Percentiles rank a stretch among this genome's conserved stretches.
These are phyloP conservation scores for Cryptoleucopteryx plumbea DNA, from an alignment of 2,113 vertebrate genomes.

Conservation along the genomic window DNA sequence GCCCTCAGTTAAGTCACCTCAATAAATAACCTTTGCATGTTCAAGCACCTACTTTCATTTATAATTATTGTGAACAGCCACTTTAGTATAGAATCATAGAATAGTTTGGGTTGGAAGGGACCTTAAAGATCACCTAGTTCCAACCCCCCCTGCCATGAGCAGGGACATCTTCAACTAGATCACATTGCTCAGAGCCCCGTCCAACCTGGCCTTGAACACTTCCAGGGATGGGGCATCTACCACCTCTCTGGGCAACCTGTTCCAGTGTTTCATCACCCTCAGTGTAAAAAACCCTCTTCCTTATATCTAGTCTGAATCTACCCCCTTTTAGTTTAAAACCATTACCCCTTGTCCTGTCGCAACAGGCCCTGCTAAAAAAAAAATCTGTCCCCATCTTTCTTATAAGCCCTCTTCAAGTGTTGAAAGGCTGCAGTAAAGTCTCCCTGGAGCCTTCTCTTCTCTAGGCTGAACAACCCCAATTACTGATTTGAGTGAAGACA, in stretches of 20 bases:
- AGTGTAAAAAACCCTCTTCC: not conserved
- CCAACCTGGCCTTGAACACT: not conserved
- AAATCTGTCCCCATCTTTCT: not conserved
- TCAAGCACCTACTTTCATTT: not conserved
- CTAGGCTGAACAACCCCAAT: not conserved
- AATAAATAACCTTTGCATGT: not conserved
- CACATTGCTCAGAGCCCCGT: not conserved
- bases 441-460: not conserved
- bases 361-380: not conserved
- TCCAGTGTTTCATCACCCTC: accelerated
- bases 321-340: not conserved
- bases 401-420: not conserved
- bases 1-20: not conserved
- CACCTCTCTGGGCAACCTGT: not conserved
- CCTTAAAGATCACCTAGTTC: not conserved
- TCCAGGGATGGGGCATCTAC: not conserved
- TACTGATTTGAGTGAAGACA: not conserved
- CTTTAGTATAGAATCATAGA: not conserved
- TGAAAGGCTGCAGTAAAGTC: not conserved
- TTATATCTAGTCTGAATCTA: not conserved
- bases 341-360: accelerated
- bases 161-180: not conserved
- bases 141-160: not conserved
- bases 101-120: not conserved
- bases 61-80: not conserved